These are phyloP conservation scores for Vicugna pacos DNA, from an alignment of 2,113 vertebrate species.

Conservation along the genomic window DNA sequence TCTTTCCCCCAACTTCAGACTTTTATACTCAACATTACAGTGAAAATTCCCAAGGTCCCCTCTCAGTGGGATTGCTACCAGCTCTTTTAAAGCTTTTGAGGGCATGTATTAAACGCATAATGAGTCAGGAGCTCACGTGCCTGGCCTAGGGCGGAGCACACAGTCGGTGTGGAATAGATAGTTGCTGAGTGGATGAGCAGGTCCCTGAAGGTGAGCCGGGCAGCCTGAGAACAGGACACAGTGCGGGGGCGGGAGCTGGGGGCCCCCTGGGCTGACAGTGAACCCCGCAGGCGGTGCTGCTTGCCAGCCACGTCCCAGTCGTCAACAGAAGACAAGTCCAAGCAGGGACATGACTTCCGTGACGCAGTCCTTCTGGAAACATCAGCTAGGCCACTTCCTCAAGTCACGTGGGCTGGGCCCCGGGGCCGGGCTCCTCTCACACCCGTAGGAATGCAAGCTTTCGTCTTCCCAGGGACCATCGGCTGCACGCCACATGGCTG, in stretches of 20 bases:
- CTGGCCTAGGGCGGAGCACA: neutral
- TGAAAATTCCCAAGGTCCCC: neutral
- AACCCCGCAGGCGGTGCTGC: neutral
- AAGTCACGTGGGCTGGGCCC: slow-evolving; percentile 17
- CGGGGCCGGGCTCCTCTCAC: slow-evolving; percentile 15
- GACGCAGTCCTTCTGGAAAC: slow-evolving; percentile 61
- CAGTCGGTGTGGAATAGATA: rapidly evolving
- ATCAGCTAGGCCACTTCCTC: slow-evolving; percentile 23
- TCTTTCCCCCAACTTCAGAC: neutral
- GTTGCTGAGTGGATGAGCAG: neutral
- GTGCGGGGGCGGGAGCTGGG: neutral
- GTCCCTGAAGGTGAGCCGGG: neutral
- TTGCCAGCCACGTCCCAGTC: neutral
- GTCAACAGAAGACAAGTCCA: neutral
- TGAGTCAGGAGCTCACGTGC: rapidly evolving
- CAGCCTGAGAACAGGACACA: too few relatives aligned
- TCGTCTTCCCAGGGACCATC: slow-evolving; percentile 80
- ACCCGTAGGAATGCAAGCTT: slow-evolving; percentile 79
- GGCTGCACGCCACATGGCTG: slow-evolving; percentile 67
- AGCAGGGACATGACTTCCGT: rapidly evolving
- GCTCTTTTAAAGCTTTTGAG: neutral
- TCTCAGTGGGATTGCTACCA: neutral
- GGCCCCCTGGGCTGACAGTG: neutral
- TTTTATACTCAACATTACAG: neutral
- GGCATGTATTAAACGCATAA: neutral